These are phyloP conservation scores for Argentina silus DNA, from an alignment of 2,797 vertebrate species.

Conservation along the genomic window DNA sequence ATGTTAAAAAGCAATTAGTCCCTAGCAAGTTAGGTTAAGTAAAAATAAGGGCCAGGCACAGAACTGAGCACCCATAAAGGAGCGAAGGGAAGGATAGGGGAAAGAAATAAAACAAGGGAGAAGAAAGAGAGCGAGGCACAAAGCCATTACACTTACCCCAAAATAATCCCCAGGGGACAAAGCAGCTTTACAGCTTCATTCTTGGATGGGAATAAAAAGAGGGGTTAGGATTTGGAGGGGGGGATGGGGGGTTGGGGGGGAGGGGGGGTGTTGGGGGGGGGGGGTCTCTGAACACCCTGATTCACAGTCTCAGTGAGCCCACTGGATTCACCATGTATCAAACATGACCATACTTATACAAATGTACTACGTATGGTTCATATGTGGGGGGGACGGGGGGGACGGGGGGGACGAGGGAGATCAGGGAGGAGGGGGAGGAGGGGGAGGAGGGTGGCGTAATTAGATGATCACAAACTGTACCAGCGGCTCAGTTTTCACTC, in stretches of 20 bases:
- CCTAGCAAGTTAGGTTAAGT: constrained; percentile 45
- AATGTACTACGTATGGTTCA: no score
- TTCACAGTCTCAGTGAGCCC: no score
- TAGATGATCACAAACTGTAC: constrained; percentile 87
- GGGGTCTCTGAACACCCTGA: no score
- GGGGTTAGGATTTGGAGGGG: constrained; percentile 47
- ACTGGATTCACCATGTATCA: no score
- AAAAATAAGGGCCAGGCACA: constrained; percentile 45
- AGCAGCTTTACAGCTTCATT: constrained; percentile 75
- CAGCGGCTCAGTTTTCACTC: constrained; percentile 88
- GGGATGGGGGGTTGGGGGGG: constrained; percentile 51
- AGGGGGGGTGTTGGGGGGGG: constrained; percentile 38
- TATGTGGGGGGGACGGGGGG: constrained; percentile 51
- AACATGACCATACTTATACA: no score
- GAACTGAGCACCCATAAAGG: constrained; percentile 55
- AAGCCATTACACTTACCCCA: constrained; percentile 72
- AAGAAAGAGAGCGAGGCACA: constrained; percentile 67
- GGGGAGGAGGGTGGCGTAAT: constrained; percentile 75
- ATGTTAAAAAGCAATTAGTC: constrained; percentile 50
- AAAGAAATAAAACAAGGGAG: constrained; percentile 49
- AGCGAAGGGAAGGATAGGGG: constrained; percentile 44
- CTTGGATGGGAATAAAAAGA: constrained; percentile 83
- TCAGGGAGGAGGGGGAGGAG: constrained; percentile 36
- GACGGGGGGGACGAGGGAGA: constrained; percentile 1
- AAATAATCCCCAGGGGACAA: constrained; percentile 75